Percentiles rank a stretch among this genome's conserved stretches.
Evolutionary conservation across 2,113 vertebrate genomes (phyloP).

Genomic region (Eupsittula cactorum): DNA sequence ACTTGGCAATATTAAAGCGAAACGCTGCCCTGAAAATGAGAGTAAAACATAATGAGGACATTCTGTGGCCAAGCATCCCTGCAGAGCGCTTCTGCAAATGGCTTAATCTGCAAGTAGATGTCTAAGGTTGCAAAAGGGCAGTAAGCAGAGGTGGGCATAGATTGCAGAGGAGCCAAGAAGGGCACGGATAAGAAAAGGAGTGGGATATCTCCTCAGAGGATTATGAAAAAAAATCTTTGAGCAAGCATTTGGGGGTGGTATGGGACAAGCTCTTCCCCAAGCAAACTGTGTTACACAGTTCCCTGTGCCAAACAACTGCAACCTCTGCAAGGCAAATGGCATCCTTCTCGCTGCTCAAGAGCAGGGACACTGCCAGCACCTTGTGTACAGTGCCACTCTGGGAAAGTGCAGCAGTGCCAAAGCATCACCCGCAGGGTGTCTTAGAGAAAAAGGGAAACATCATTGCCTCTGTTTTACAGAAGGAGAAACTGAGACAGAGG

Average conservation of each 20-base stretch:
- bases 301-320: neutral
- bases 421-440: neutral
- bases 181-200: neutral
- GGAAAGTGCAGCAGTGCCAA: neutral
- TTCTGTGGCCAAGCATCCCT: neutral
- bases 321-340: neutral
- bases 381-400: accelerated
- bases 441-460: neutral
- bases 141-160: neutral
- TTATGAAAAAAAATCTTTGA: neutral
- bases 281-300: neutral
- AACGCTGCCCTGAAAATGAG: neutral
- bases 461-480: neutral
- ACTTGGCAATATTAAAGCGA: neutral
- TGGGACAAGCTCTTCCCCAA: neutral
- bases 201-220: neutral
- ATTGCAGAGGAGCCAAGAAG: neutral
- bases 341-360: neutral
- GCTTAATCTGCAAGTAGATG: neutral
- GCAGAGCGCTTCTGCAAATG: neutral
- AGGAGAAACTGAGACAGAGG: neutral
- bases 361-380: neutral
- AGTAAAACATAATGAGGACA: neutral
- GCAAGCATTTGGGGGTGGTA: neutral
- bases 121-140: neutral